Evolutionary conservation across 2,797 vertebrate genomes (phyloP), one percentile per base, ranked within the genome.

Genomic region (Danio albolineatus): DNA sequence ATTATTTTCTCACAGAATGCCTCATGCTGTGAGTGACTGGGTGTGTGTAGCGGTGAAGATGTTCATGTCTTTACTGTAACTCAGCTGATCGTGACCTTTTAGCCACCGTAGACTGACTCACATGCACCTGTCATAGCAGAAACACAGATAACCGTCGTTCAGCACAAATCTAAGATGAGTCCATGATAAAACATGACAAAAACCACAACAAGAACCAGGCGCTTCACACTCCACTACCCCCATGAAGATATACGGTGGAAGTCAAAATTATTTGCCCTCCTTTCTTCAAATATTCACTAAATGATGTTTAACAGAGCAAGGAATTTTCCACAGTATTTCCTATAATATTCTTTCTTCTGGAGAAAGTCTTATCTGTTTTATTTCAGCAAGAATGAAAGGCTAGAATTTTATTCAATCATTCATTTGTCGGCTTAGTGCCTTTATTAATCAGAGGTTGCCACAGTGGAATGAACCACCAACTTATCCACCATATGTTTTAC

Each of bases 121-220:
- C 17, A 19, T 62, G 10, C 83, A 84, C 77, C 82, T 84, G 82
- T 64, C 43, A 9, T 76, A 60, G 48, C 12, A 73, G n/a, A 60
- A 7, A 71, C 51, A 66, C n/a, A 74, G 39, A 65, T 39, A 38
- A 5, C 44, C 13, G 7, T 13, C 39, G 16, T 53, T 70, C 36
- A 53, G 13, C 28, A 51, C 38, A 65, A 57, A 17, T 17, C 59
- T 49, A 17, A 61, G 1, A 36, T 39, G 13, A 7, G 6, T 67
- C 12, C 10, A 10, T 14, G 36, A 46, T 39, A 57, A 14, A 75
- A 67, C 0, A 43, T 76, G 21, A 56, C 10, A 48, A 80, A 57
- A 84, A 66, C 21, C 48, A 7, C 72, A 64, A 57, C 56, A 67
- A 49, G 49, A 67, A 38, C 54, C 21, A 66, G 59, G 48, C 16